phyloP scores from a whole-genome alignment of 2,113 vertebrate genomes.

The Siphamia tubifer region DNA sequence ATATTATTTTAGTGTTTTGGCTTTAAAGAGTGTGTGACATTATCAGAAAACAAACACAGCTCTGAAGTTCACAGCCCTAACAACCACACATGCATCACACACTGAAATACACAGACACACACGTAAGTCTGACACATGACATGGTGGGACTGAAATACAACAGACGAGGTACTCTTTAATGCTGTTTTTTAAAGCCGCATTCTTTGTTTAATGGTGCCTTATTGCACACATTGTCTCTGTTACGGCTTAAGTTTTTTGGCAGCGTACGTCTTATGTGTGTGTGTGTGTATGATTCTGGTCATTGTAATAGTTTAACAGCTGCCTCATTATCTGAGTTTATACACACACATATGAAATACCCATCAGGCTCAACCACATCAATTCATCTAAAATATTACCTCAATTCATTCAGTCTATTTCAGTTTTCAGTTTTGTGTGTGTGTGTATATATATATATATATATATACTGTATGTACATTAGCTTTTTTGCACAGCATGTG shows the following conservation, averaged over 20 bases:
- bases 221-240: slow-evolving; percentile 63
- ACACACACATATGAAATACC: slow-evolving; percentile 41
- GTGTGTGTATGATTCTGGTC: slow-evolving; percentile 26
- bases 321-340: slow-evolving; percentile 54
- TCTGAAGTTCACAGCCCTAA: slow-evolving; percentile 8
- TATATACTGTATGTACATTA: no score
- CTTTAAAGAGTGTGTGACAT: slow-evolving; percentile 33
- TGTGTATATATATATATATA: not conserved
- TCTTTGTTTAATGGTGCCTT: slow-evolving; percentile 40
- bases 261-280: not conserved
- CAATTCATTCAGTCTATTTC: slow-evolving; percentile 19
- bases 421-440: not conserved
- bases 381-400: slow-evolving; percentile 31
- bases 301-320: slow-evolving; percentile 58
- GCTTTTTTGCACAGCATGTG: not conserved
- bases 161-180: slow-evolving; percentile 61
- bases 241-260: slow-evolving; percentile 47
- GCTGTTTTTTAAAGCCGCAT: slow-evolving; percentile 41
- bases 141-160: slow-evolving; percentile 47
- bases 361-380: slow-evolving; percentile 54
- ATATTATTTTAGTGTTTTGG: slow-evolving; percentile 31
- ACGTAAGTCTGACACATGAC: slow-evolving; percentile 39
- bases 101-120: slow-evolving; percentile 27
- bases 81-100: slow-evolving; percentile 25
- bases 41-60: slow-evolving; percentile 52